Evolutionary conservation across 1,140 invertebrate species (phyloP).

Genomic region (Drosophila albomicans): DNA sequence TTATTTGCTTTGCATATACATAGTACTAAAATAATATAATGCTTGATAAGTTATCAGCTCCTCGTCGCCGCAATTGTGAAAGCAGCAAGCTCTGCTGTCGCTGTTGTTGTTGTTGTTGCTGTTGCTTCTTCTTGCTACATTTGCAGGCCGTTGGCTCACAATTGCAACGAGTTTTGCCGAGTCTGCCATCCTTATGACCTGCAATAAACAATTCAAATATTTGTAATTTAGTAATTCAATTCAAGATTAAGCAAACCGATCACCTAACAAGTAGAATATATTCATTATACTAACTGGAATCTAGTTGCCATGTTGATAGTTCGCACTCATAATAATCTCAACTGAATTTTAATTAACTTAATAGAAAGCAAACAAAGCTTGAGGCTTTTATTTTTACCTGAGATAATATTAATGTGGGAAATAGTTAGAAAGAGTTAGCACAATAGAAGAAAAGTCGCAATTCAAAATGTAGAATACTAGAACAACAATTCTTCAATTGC

Average conservation of each 20-base stretch:
- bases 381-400: background rate
- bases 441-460: too few species aligned
- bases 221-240: background rate
- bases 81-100: constrained; percentile 54
- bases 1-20: constrained; percentile 23
- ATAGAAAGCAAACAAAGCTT: background rate
- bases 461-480: too few species aligned
- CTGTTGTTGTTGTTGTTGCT: constrained; percentile 39
- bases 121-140: constrained; percentile 48
- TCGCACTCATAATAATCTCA: background rate
- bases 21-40: constrained; percentile 71
- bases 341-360: background rate
- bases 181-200: constrained; percentile 59
- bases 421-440: too few species aligned
- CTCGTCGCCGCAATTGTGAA: constrained; percentile 62
- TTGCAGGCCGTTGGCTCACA: constrained; percentile 68
- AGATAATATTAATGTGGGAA: background rate
- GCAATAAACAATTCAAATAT: constrained; percentile 41
- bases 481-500: too few species aligned
- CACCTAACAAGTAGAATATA: too few species aligned
- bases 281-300: too few species aligned
- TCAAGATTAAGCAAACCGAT: background rate
- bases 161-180: constrained; percentile 54
- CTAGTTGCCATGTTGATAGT: background rate
- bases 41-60: constrained; percentile 76